phyloP scores from a whole-genome alignment of 2,888 invertebrate species.

The Lysandra coridon region DNA sequence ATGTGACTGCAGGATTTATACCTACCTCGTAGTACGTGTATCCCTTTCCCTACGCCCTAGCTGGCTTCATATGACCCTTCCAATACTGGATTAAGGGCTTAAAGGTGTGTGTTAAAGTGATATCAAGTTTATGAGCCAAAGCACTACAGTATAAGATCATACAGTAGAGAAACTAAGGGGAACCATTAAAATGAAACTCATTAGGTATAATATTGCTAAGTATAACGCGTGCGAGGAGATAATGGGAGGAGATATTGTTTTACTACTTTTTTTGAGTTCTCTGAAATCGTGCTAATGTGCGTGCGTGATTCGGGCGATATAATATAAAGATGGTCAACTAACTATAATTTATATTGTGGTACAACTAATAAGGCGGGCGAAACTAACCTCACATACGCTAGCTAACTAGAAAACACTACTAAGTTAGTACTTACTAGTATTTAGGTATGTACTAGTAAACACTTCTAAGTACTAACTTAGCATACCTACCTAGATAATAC shows the following conservation, averaged over 20 bases:
- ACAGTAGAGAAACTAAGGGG: too few species aligned
- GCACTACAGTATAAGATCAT: background rate
- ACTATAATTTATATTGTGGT: too few species aligned
- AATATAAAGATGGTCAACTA: too few species aligned
- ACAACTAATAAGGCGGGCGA: background rate
- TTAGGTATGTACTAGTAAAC: background rate
- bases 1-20: background rate
- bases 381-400: background rate
- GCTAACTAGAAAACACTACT: background rate
- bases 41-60: conserved; percentile 2
- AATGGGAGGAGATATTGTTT: too few species aligned
- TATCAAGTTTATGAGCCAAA: conserved; percentile 29
- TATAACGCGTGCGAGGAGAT: too few species aligned
- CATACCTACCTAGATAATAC: background rate
- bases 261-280: too few species aligned
- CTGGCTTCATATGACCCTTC: conserved; percentile 23
- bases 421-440: background rate
- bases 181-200: too few species aligned
- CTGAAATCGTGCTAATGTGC: too few species aligned
- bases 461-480: conserved; percentile 6
- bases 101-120: conserved; percentile 30
- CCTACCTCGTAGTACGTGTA: background rate
- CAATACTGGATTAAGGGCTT: conserved; percentile 25
- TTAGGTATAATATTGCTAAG: too few species aligned
- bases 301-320: too few species aligned